Percentiles rank a stretch among this genome's conserved stretches.
These are phyloP conservation scores for Alcedo quadribrachys DNA, from an alignment of 2,797 vertebrate genomes.

Conservation along the genomic window DNA sequence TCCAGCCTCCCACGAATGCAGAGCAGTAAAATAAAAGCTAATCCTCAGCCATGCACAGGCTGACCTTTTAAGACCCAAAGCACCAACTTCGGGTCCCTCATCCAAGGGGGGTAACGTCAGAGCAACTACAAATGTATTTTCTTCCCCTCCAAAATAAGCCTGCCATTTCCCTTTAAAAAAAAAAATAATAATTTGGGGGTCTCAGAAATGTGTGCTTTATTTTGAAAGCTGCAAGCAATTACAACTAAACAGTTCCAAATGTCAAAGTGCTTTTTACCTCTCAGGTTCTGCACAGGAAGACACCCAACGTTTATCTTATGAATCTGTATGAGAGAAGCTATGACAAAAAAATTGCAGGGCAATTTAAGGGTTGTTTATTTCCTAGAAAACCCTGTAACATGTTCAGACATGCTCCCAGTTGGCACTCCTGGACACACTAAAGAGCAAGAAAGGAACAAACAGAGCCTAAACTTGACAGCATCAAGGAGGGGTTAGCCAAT, in stretches of 20 bases:
- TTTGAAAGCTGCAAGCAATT: constrained; percentile 63
- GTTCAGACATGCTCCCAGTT: background rate
- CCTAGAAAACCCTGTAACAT: background rate
- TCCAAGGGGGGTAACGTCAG: accelerated
- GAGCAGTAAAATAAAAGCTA: background rate
- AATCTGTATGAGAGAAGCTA: background rate
- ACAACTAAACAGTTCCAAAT: background rate
- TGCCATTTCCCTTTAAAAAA: background rate
- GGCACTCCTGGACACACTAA: background rate
- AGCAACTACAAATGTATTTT: background rate
- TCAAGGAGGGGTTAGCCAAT: background rate
- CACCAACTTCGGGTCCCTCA: background rate
- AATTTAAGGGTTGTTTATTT: background rate
- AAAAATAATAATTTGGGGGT: background rate
- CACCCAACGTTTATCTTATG: accelerated
- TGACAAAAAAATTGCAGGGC: background rate
- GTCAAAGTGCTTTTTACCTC: background rate
- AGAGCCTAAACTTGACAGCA: background rate
- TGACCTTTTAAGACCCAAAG: background rate
- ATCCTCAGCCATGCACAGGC: too few relatives aligned
- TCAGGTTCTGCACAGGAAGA: background rate
- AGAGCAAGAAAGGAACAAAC: background rate
- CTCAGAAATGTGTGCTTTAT: background rate
- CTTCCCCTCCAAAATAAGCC: background rate
- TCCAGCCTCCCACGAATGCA: background rate